A percentile compares a stretch with the other conserved stretches of the same genome.
These are phyloP conservation scores for Protosalanx chinensis DNA, from an alignment of 2,797 vertebrate species.

Conservation along the genomic window DNA sequence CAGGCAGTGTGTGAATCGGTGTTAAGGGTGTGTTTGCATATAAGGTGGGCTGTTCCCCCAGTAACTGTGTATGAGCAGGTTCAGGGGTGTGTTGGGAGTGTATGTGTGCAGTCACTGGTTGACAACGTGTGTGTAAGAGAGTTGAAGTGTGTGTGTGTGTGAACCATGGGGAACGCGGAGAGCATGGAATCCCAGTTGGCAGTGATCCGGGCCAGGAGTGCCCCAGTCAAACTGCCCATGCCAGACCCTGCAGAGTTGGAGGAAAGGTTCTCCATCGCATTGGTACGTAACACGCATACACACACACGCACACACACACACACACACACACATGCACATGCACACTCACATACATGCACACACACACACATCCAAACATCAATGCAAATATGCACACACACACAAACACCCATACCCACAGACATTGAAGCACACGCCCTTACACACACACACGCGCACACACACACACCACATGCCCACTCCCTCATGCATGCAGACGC, in stretches of 20 bases:
- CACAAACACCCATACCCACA: constrained; percentile 7
- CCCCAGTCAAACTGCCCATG: constrained; percentile 92
- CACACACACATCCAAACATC: not conserved
- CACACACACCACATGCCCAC: constrained; percentile 20
- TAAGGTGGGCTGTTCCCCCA: not conserved
- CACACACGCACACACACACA: constrained; percentile 21
- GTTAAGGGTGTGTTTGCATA: not conserved
- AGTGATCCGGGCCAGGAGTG: constrained; percentile 85
- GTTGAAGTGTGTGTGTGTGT: constrained; percentile 24
- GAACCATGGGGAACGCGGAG: constrained; percentile 89
- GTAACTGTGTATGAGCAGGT: not conserved
- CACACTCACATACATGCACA: not conserved
- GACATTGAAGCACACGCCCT: constrained; percentile 16
- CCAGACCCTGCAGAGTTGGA: constrained; percentile 91
- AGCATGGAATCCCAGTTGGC: constrained; percentile 93
- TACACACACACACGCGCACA: constrained; percentile 4
- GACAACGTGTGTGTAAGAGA: constrained; percentile 9
- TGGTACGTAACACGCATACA: constrained; percentile 73
- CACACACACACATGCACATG: constrained; percentile 2
- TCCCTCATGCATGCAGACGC: constrained; percentile 11
- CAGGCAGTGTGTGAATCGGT: not conserved
- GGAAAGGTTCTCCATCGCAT: constrained; percentile 89
- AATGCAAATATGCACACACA: not conserved
- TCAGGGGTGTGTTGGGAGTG: not conserved
- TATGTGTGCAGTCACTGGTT: not conserved